Percentiles rank a stretch among this genome's conserved stretches.
Conservation (phyloP, 2,113 vertebrate species). For the Helogale parvula region DNA sequence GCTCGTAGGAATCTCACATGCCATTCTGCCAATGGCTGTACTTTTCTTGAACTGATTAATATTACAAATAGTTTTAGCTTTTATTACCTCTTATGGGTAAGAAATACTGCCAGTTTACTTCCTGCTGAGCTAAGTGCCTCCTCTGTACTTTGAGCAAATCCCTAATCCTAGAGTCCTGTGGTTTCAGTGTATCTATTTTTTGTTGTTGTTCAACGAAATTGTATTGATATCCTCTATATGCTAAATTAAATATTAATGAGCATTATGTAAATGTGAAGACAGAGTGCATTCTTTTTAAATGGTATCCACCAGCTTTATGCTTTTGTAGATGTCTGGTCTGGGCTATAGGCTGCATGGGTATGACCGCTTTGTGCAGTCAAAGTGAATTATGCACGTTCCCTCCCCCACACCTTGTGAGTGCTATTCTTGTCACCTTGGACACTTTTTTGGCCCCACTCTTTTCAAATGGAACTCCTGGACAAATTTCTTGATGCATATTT, state of each 20-base stretch:
- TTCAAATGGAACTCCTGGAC: not conserved
- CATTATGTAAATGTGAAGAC: not conserved
- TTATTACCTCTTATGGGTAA: not conserved
- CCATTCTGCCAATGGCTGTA: not conserved
- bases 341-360: not conserved
- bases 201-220: not conserved
- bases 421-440: not conserved
- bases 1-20: not conserved
- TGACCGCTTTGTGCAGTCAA: not conserved
- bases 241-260: not conserved
- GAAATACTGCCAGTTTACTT: not conserved
- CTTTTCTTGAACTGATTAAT: not conserved
- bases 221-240: not conserved
- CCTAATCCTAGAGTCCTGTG: not conserved
- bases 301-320: not conserved
- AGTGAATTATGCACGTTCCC: not conserved
- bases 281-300: not conserved
- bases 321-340: not conserved
- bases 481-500: not conserved
- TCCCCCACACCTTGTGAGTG: not conserved
- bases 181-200: not conserved
- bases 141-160: conserved; percentile 1
- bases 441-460: not conserved
- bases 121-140: not conserved
- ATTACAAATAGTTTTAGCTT: not conserved